Base-by-base conservation (phyloP, 2,113 vertebrate species). In the Perognathus longimembris region DNA sequence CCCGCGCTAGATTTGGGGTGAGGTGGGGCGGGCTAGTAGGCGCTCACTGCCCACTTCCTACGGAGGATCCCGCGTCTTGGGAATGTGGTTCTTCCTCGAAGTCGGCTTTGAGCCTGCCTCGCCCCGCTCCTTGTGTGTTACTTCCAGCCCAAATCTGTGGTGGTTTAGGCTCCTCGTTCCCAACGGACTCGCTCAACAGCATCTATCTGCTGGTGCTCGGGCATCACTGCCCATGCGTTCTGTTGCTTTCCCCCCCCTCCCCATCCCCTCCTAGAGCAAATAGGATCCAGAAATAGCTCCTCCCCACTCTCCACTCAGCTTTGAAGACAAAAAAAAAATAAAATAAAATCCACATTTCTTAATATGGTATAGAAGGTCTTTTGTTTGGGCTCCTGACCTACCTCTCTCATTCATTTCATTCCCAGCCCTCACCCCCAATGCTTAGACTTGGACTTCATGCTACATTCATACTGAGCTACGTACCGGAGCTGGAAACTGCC, bases 331-430 rank as follows among this genome's bases (percentile, higher is more conserved):
- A 15, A 61, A 22, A 70, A 42, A 36, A 50, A 42, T 21, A 74
- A 81, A 67, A 78, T 28, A 78, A 89, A 71, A 76, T 9, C 66
- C 77, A 42, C 64, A 89, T 93, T 92, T 95, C 93, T 95, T 94
- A 95, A 95, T 92, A 92, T 90, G 95, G 92, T 92, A 59, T 90
- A 73, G 63, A 81, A 81, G 54, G 38, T 28, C 32, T 32, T 71
- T 91, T 89, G 73, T 87, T 91, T 85, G 50, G 66, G 90, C 17
- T 57, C 30, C 66, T 85, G 75, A 70, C 50, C 50, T 61, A 21
- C 26, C 42, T 79, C 17, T n/a, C 54, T 59, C 36, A 38, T 57
- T 66, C 45, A 18, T 76, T 86, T 61, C 38, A 75, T 32, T 66
- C 21, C 80, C 67, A 80, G 0, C 40, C 50, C 45, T 85, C n/a